Evolutionary conservation across 2,797 vertebrate species (phyloP).

Genomic region (Poecilia picta): DNA sequence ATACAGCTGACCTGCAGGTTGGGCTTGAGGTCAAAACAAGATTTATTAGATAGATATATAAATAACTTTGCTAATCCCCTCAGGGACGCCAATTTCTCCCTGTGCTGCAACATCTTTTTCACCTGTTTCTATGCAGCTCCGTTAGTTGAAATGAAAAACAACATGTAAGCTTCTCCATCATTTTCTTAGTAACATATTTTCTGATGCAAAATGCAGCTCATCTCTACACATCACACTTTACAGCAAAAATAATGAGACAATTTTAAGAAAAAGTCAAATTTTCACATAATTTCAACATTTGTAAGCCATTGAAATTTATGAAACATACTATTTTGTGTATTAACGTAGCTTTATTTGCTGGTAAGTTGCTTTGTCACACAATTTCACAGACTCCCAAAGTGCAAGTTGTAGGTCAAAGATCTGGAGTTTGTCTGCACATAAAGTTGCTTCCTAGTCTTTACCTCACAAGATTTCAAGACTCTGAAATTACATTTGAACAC

Average conservation of each 20-base stretch:
- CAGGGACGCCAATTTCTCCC: neutral
- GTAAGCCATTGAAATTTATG: neutral
- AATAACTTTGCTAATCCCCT: slow-evolving; percentile 1
- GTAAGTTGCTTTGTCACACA: neutral
- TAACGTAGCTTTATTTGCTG: neutral
- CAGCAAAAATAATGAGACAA: neutral
- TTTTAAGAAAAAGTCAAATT: neutral
- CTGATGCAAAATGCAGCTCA: neutral
- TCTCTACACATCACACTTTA: neutral
- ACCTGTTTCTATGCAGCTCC: neutral
- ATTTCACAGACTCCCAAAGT: neutral
- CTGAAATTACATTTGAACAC: neutral
- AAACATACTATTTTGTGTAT: neutral
- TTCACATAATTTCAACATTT: neutral
- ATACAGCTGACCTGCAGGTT: neutral
- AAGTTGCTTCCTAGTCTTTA: neutral
- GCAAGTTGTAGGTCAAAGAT: neutral
- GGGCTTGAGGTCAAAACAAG: neutral
- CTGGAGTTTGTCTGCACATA: neutral
- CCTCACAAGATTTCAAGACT: neutral
- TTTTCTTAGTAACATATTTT: neutral
- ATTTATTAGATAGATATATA: slow-evolving; percentile 2
- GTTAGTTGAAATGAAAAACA: neutral
- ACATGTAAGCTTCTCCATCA: neutral
- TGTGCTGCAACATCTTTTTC: neutral